Percentiles rank a stretch among this genome's conserved stretches.
Conservation (phyloP, 2,888 invertebrate species). For the Ophion obscuratus region DNA sequence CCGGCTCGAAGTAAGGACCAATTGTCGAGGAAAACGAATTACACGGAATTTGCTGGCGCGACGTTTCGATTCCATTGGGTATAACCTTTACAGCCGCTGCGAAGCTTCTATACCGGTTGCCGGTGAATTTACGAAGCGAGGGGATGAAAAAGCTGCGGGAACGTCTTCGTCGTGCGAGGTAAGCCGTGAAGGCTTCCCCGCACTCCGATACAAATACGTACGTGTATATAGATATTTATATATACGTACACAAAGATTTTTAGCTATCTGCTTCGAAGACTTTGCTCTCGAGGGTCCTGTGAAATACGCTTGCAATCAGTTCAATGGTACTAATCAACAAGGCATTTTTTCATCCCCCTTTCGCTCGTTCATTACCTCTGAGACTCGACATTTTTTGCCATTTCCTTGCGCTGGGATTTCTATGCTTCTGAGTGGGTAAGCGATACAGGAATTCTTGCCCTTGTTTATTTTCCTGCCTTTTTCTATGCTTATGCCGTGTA, state of each 20-base stretch:
- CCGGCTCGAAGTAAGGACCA: conserved; percentile 22
- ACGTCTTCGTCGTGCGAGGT: conserved; percentile 19
- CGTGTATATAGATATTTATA: background rate
- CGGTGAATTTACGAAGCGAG: conserved; percentile 28
- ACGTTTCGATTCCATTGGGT: conserved; percentile 59
- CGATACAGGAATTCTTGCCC: conserved; percentile 42
- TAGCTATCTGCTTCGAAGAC: conserved; percentile 30
- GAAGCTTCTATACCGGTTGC: conserved; percentile 36
- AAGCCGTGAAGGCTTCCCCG: conserved; percentile 24
- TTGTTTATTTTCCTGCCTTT: conserved; percentile 12
- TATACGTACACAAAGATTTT: background rate
- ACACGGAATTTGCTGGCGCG: conserved; percentile 52
- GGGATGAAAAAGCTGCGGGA: conserved; percentile 31
- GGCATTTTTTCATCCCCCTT: conserved; percentile 63
- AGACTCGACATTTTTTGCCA: conserved; percentile 26
- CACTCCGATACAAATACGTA: conserved; percentile 2
- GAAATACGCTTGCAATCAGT: conserved; percentile 65
- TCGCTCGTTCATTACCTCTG: conserved; percentile 13
- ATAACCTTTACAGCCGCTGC: conserved; percentile 44
- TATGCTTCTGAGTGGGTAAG: conserved; percentile 48
- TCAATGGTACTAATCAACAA: conserved; percentile 73
- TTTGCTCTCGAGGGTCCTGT: conserved; percentile 40
- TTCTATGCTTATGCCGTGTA: conserved; percentile 8
- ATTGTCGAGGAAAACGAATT: conserved; percentile 54
- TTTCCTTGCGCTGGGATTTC: background rate